Conservation (phyloP, 2,113 vertebrate species). For the Pterophyllum scalare region DNA sequence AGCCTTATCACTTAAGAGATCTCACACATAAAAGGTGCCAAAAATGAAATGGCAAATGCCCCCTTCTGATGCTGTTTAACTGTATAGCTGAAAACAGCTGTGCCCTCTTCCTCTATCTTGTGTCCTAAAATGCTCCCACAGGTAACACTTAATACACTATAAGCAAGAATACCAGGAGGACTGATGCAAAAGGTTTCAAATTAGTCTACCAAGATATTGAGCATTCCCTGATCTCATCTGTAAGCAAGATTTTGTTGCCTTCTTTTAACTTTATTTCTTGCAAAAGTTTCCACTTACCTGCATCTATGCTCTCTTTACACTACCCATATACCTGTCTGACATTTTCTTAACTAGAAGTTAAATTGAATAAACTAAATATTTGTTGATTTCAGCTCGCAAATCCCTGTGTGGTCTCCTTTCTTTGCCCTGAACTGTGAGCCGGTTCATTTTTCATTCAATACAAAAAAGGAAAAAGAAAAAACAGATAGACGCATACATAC, state of each 20-base stretch:
- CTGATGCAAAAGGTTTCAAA: not conserved
- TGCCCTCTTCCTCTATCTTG: not conserved
- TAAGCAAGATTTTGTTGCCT: not conserved
- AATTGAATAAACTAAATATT: not conserved
- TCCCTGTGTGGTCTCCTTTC: not conserved
- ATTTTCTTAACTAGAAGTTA: not conserved
- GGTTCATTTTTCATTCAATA: not conserved
- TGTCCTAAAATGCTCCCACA: not conserved
- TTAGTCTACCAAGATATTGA: too few species aligned
- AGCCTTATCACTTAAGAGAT: not conserved
- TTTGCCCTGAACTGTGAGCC: not conserved
- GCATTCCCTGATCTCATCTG: not conserved
- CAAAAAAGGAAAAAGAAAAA: not conserved
- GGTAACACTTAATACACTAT: not conserved
- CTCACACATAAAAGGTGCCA: not conserved
- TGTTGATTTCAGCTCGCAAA: not conserved
- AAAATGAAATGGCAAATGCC: too few species aligned
- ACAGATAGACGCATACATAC: too few species aligned
- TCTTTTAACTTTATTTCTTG: not conserved
- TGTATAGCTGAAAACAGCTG: not conserved
- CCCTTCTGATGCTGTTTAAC: too few species aligned
- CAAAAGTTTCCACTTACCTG: not conserved
- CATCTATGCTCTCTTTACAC: not conserved
- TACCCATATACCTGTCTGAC: not conserved
- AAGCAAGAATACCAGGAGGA: not conserved